Evolutionary conservation across 2,888 invertebrate genomes (phyloP).

Genomic region (Osmoderma eremita): DNA sequence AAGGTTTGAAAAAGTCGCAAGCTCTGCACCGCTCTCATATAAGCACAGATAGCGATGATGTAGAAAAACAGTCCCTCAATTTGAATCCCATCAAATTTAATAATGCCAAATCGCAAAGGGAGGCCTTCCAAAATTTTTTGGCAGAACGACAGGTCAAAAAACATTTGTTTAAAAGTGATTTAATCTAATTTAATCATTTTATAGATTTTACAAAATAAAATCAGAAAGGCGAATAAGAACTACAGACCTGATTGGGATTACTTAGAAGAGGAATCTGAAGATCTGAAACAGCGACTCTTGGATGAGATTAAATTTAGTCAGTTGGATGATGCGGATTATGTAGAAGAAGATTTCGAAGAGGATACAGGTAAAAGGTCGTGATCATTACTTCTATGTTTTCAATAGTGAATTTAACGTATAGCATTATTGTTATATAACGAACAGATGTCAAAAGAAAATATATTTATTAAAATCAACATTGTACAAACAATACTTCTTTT

Average conservation of each 20-base stretch:
- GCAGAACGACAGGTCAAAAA: conserved; percentile 65
- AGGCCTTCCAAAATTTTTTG: conserved; percentile 69
- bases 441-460: conserved; percentile 37
- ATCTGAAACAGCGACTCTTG: conserved; percentile 50
- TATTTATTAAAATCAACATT: conserved; percentile 42
- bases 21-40: conserved; percentile 50
- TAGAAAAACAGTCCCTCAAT: conserved; percentile 48
- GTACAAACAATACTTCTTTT: conserved; percentile 36
- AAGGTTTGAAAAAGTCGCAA: conserved; percentile 56
- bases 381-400: too few relatives aligned
- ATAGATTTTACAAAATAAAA: conserved; percentile 54
- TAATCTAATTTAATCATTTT: conserved; percentile 40
- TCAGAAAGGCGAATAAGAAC: conserved; percentile 51
- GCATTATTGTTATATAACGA: background rate
- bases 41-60: background rate
- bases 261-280: conserved; percentile 54
- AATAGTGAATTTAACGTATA: too few relatives aligned
- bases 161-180: background rate
- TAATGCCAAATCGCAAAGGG: conserved; percentile 60
- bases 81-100: conserved; percentile 52
- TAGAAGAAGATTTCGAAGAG: conserved; percentile 49
- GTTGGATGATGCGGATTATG: conserved; percentile 50
- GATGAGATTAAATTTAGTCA: conserved; percentile 48
- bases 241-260: conserved; percentile 53
- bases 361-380: background rate